A percentile compares a stretch with the other conserved stretches of the same genome.
Conservation (phyloP, 30 jellyfish, hydroid and myxozoan genomes). For the Nemopilema nomurai region DNA sequence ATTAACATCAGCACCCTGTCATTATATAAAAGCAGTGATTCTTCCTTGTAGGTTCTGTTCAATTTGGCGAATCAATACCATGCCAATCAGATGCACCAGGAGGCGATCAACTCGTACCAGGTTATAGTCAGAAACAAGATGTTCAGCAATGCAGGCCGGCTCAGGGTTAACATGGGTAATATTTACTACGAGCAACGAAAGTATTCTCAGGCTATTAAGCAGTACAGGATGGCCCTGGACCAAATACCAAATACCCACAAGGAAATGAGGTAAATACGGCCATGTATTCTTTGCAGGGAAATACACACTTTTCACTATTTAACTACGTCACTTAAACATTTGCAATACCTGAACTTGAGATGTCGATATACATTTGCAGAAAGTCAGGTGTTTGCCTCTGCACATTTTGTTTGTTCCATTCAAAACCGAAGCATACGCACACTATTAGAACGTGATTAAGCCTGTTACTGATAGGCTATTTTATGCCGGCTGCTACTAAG, state of each 20-base stretch:
- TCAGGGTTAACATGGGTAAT: constrained; percentile 92
- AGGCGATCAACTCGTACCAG: constrained; percentile 93
- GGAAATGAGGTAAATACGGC: constrained; percentile 75
- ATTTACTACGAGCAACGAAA: constrained; percentile 86
- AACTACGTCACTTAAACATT: too few relatives aligned
- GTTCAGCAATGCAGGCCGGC: constrained; percentile 98
- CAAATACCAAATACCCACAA: constrained; percentile 94
- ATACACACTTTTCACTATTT: too few relatives aligned
- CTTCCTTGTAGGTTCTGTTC: constrained; percentile 77
- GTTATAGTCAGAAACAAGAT: constrained; percentile 95
- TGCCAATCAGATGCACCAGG: constrained; percentile 84
- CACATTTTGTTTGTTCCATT: too few relatives aligned
- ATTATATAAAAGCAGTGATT: neutral
- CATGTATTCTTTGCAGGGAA: neutral
- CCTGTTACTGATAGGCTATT: too few relatives aligned
- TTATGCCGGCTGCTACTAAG: too few relatives aligned
- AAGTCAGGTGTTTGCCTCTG: too few relatives aligned
- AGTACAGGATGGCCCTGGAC: constrained; percentile 94
- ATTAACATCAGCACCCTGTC: neutral
- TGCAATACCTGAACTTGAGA: too few relatives aligned
- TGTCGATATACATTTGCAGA: too few relatives aligned
- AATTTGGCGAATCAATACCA: constrained; percentile 92
- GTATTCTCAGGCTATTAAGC: constrained; percentile 92
- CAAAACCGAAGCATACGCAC: too few relatives aligned
- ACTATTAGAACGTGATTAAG: too few relatives aligned